A percentile compares a stretch with the other conserved stretches of the same genome.
Evolutionary conservation across 2,797 vertebrate genomes (phyloP).

Genomic region (Parotocinclus haroldoi): DNA sequence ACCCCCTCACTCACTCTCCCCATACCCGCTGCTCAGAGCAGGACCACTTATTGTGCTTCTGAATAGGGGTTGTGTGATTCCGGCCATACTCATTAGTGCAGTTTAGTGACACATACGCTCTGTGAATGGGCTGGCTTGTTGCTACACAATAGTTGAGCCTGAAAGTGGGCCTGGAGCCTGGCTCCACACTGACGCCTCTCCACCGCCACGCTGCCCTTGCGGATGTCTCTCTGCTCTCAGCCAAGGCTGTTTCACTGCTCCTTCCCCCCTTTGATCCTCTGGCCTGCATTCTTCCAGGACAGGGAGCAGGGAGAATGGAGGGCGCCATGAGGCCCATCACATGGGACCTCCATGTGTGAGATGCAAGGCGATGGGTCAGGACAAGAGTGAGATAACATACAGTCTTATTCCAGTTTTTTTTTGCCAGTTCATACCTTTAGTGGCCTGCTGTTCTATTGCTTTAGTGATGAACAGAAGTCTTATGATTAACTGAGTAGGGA

Average conservation of each 20-base stretch:
- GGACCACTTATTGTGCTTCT: slow-evolving; percentile 58
- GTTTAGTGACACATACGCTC: slow-evolving; percentile 63
- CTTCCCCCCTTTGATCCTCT: slow-evolving; percentile 15
- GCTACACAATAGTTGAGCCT: slow-evolving; percentile 56
- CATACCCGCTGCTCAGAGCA: slow-evolving; percentile 41
- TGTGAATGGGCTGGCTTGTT: slow-evolving; percentile 76
- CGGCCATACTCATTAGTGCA: slow-evolving; percentile 75
- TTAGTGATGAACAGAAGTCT: too few species aligned
- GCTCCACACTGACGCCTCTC: slow-evolving; percentile 54
- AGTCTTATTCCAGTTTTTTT: slow-evolving; percentile 3
- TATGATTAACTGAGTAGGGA: too few species aligned
- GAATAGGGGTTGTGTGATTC: slow-evolving; percentile 50
- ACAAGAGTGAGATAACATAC: too few species aligned
- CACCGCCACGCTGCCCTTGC: slow-evolving; percentile 34
- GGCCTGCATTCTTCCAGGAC: slow-evolving; percentile 27
- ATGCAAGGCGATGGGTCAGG: too few species aligned
- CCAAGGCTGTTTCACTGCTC: slow-evolving; percentile 5
- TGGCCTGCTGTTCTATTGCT: slow-evolving; percentile 2
- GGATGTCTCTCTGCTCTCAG: slow-evolving; percentile 23
- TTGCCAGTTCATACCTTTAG: slow-evolving; percentile 3
- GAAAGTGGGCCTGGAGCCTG: slow-evolving; percentile 51
- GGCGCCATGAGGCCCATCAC: slow-evolving; percentile 6
- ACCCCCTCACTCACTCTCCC: slow-evolving; percentile 38
- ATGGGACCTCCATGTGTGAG: background rate
- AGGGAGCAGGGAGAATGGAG: background rate